A percentile compares a stretch with the other conserved stretches of the same genome.
These are phyloP conservation scores for Gadopsis bispinosus DNA, from an alignment of 2,797 vertebrate species.

Conservation along the genomic window DNA sequence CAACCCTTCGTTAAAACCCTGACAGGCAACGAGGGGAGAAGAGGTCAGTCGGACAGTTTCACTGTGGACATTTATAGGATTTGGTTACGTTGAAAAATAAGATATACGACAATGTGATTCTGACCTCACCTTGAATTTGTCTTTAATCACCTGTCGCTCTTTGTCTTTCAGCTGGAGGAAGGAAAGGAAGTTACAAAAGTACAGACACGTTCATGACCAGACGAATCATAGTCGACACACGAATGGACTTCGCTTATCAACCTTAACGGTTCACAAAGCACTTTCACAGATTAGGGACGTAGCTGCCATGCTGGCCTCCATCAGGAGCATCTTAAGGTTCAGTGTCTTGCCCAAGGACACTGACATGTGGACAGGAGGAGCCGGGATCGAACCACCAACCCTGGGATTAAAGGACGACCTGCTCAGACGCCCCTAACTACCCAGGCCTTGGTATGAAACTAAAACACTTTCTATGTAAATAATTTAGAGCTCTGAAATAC, in stretches of 20 bases:
- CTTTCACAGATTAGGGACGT: too few species aligned
- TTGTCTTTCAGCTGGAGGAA: slow-evolving; percentile 93
- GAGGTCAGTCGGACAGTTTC: not conserved
- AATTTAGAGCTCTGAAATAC: not conserved
- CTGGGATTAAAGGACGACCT: too few species aligned
- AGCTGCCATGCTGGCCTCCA: too few species aligned
- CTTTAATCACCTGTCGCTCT: slow-evolving; percentile 97
- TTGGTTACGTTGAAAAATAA: not conserved
- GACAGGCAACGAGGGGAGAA: not conserved
- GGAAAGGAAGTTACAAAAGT: not conserved
- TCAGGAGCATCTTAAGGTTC: too few species aligned
- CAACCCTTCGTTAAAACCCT: slow-evolving; percentile 97
- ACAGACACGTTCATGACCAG: not conserved
- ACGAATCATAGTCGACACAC: not conserved
- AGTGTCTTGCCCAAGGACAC: too few species aligned
- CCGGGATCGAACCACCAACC: too few species aligned
- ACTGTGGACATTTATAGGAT: not conserved
- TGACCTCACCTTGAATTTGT: slow-evolving; percentile 95
- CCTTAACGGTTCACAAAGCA: too few species aligned
- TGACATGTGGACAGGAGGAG: too few species aligned
- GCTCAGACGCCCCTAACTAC: too few species aligned
- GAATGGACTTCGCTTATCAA: too few species aligned
- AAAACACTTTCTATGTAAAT: not conserved
- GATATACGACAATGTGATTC: not conserved
- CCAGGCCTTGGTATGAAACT: not conserved